These are phyloP conservation scores for Neodiprion virginianus DNA, from an alignment of 1,140 invertebrate genomes.

Conservation along the genomic window DNA sequence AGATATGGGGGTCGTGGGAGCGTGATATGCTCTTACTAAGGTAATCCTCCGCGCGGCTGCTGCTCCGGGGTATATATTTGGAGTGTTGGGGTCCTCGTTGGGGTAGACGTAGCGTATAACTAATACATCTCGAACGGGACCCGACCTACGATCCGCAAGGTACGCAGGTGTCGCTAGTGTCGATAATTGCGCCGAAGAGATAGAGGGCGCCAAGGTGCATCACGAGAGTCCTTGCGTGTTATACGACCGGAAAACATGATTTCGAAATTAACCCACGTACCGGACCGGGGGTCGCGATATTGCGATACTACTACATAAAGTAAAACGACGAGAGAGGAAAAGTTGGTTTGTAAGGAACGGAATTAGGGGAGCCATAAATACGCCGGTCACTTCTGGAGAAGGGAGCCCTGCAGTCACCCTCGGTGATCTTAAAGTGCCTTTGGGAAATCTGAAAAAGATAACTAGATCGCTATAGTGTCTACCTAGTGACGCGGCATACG, in stretches of 20 bases:
- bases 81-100: background rate
- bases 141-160: background rate
- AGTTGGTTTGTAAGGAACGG: background rate
- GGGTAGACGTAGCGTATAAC: background rate
- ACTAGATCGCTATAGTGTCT: background rate
- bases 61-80: background rate
- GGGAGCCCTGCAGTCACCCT: background rate
- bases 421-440: conserved; percentile 3
- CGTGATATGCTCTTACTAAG: background rate
- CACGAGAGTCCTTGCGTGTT: too few relatives aligned
- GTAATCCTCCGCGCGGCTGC: background rate
- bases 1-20: background rate
- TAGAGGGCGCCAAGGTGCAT: too few relatives aligned
- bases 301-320: background rate
- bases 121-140: background rate
- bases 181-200: too few relatives aligned
- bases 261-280: conserved; percentile 1
- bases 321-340: background rate
- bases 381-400: background rate
- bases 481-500: too few relatives aligned
- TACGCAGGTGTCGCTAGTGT: background rate
- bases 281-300: background rate
- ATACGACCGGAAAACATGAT: too few relatives aligned
- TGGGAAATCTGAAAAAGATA: conserved; percentile 7
- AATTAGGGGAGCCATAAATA: background rate